Evolutionary conservation across 2,113 vertebrate genomes (phyloP), one percentile per base, ranked within the genome.

Genomic region (Oenanthe oenanthe): DNA sequence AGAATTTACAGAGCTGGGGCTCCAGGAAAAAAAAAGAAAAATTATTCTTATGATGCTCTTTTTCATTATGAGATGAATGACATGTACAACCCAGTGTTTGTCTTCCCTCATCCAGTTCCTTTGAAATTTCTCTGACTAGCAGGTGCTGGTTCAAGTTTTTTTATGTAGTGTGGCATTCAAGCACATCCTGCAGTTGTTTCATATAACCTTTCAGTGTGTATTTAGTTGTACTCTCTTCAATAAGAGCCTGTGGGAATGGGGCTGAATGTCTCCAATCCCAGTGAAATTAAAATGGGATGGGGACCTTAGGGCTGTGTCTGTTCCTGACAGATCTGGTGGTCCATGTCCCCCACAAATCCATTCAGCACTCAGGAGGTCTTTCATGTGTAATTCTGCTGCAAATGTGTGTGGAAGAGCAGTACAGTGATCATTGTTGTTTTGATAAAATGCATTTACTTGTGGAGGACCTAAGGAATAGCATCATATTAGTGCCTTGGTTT

Each of bases 81-180:
- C 1, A 5, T 48, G 28, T 45, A 16, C 36, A 79, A 19, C 4
- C 12, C 22, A 29, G 10, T 21, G 43, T 38, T 63, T 74, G 20
- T 34, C 43, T 82, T 61, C 31, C 31, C 7, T 80, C 4, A 17
- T 32, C 22, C 20, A 32, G 7, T 83, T 70, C 42, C 34, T 73
- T 34, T 66, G 47, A 72, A 26, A 22, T 62, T 50, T 58, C 51
- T 58, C 29, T 47, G 29, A 38, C 19, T 43, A 48, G 32, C 10
- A 74, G 42, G 6, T 1, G 3, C 10, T 83, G 32, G 19, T 53
- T 38, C 17, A 25, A 58, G 8, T 66, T 84, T 83, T n/a, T 77
- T 20, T 12, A 8, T 1, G 0, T 3, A 53, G 15, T 2, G 1
- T 61, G 31, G 4, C 26, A 61, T 43, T 72, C 56, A 28, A 50